Percentiles rank a stretch among this genome's conserved stretches.
phyloP scores from a whole-genome alignment of 64 coral and sea anemone genomes.

The Stylophora pistillata region DNA sequence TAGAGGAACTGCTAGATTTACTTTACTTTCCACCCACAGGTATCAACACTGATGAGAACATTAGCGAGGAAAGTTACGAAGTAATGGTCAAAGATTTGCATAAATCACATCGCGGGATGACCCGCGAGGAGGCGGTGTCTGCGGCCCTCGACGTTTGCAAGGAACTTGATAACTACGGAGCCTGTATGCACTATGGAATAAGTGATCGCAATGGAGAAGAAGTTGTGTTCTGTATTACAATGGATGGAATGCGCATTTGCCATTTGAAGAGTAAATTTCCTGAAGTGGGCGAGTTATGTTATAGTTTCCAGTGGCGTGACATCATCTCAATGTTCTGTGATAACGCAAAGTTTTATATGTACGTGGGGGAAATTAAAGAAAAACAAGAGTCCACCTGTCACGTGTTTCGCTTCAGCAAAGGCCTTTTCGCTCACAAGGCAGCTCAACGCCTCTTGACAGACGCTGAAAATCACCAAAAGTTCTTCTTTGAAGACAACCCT shows the following conservation, averaged over 20 bases:
- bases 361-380: constrained; percentile 9
- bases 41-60: constrained; percentile 75
- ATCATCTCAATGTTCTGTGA: constrained; percentile 68
- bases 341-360: constrained; percentile 57
- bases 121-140: constrained; percentile 40
- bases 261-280: constrained; percentile 52
- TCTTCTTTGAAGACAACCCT: constrained; percentile 58
- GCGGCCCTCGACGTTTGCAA: constrained; percentile 67
- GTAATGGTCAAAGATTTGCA: constrained; percentile 82
- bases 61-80: constrained; percentile 65
- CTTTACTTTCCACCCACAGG: constrained; percentile 70
- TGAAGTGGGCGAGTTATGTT: constrained; percentile 59
- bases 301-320: constrained; percentile 64
- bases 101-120: constrained; percentile 77
- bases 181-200: constrained; percentile 61
- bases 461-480: constrained; percentile 64
- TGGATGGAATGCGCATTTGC: constrained; percentile 64
- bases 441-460: constrained; percentile 57
- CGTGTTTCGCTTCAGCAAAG: constrained; percentile 72
- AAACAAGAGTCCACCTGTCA: background rate
- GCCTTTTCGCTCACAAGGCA: constrained; percentile 68
- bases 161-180: constrained; percentile 49
- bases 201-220: constrained; percentile 34
- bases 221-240: constrained; percentile 61
- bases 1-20: constrained; percentile 69